Evolutionary conservation across 1,140 invertebrate species (phyloP).

Genomic region (Aphis craccivora): DNA sequence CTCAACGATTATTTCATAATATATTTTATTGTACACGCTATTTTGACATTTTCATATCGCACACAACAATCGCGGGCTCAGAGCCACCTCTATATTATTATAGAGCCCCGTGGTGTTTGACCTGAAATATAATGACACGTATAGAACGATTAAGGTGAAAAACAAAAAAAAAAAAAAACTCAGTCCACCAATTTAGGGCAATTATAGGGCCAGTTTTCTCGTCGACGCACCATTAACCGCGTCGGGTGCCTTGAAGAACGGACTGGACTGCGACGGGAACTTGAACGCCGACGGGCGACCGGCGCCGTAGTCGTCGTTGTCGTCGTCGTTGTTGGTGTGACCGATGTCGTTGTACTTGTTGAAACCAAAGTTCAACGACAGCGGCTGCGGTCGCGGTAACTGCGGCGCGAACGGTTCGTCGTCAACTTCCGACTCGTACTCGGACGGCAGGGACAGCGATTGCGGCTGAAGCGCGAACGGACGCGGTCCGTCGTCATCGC

Average conservation of each 20-base stretch:
- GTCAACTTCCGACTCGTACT: neutral
- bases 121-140: neutral
- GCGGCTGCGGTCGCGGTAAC: neutral
- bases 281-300: neutral
- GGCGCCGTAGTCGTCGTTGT: neutral
- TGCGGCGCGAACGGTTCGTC: neutral
- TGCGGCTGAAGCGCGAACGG: neutral
- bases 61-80: neutral
- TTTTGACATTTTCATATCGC: neutral
- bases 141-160: too few species aligned
- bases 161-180: neutral
- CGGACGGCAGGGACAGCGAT: neutral
- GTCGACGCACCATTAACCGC: neutral
- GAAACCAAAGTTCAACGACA: neutral
- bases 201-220: neutral
- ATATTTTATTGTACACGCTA: too few species aligned
- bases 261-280: neutral
- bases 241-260: neutral
- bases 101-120: neutral
- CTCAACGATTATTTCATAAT: too few species aligned
- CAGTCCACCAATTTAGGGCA: neutral
- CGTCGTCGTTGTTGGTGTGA: neutral
- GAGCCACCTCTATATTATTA: neutral
- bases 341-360: neutral
- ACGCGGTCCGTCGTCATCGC: neutral